Conservation (phyloP, 2,113 vertebrate genomes). For the Xenotilapia leptura region DNA sequence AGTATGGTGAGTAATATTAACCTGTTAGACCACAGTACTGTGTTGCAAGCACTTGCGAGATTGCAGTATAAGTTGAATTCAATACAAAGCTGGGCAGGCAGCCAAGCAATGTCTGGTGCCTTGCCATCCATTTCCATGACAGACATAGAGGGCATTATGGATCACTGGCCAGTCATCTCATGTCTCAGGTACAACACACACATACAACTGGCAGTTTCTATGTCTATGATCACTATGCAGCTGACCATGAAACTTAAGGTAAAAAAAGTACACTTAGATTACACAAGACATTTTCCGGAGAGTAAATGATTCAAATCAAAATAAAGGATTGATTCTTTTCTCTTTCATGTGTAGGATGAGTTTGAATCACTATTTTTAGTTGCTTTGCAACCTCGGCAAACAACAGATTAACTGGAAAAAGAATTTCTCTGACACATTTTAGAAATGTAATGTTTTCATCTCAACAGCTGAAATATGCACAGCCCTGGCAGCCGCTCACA, state of each 20-base stretch:
- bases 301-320: background rate
- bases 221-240: background rate
- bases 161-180: background rate
- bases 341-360: background rate
- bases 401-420: background rate
- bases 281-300: background rate
- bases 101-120: constrained; percentile 12
- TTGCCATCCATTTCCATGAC: constrained; percentile 8
- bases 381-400: background rate
- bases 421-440: background rate
- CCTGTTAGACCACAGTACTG: background rate
- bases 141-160: constrained; percentile 7
- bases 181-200: background rate
- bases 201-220: background rate
- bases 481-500: background rate
- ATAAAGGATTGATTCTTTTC: background rate
- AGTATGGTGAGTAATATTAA: background rate
- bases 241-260: background rate
- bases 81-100: constrained; percentile 1
- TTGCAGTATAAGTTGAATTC: constrained; percentile 7
- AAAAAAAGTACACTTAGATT: background rate
- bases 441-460: background rate
- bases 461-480: background rate
- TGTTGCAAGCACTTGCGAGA: background rate
- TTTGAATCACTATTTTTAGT: background rate